A percentile compares a stretch with the other conserved stretches of the same genome.
These are phyloP conservation scores for Lasioglossum morio DNA, from an alignment of 2,888 invertebrate genomes.

Conservation along the genomic window DNA sequence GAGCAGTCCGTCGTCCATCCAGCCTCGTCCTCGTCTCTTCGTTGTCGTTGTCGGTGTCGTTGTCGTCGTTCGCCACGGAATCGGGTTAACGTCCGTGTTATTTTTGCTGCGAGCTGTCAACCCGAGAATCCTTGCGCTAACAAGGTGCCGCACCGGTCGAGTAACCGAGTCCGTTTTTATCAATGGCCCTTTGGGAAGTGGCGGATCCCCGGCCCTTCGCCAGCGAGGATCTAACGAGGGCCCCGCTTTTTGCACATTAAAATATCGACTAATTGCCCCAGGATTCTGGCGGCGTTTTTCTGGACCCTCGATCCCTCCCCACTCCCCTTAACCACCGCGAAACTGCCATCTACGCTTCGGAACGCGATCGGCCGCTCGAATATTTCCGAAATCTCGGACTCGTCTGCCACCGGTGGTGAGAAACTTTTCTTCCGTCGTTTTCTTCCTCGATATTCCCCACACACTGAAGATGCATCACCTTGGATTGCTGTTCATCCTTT, in stretches of 20 bases:
- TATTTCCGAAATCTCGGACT: slow-evolving; percentile 44
- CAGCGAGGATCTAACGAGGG: slow-evolving; percentile 79
- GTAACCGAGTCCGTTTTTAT: slow-evolving; percentile 78
- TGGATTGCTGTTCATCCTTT: neutral
- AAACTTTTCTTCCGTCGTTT: neutral
- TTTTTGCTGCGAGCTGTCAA: slow-evolving; percentile 81
- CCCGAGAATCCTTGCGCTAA: slow-evolving; percentile 82
- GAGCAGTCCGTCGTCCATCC: neutral
- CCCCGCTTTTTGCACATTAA: slow-evolving; percentile 83
- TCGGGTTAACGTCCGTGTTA: slow-evolving; percentile 83
- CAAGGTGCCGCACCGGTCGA: slow-evolving; percentile 83
- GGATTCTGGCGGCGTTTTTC: slow-evolving; percentile 81
- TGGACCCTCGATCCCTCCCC: slow-evolving; percentile 30
- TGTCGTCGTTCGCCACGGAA: slow-evolving; percentile 33
- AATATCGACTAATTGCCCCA: slow-evolving; percentile 85
- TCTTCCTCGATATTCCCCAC: neutral
- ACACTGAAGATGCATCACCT: neutral
- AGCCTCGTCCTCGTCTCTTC: neutral
- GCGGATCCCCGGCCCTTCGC: slow-evolving; percentile 67
- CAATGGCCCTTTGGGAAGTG: slow-evolving; percentile 72
- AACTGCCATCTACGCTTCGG: neutral
- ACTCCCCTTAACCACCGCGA: neutral
- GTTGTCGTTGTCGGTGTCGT: neutral
- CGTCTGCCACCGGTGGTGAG: neutral
- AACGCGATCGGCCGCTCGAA: slow-evolving; percentile 52